Evolutionary conservation across 1,140 invertebrate genomes (phyloP).

Genomic region (Teleopsis dalmanni): DNA sequence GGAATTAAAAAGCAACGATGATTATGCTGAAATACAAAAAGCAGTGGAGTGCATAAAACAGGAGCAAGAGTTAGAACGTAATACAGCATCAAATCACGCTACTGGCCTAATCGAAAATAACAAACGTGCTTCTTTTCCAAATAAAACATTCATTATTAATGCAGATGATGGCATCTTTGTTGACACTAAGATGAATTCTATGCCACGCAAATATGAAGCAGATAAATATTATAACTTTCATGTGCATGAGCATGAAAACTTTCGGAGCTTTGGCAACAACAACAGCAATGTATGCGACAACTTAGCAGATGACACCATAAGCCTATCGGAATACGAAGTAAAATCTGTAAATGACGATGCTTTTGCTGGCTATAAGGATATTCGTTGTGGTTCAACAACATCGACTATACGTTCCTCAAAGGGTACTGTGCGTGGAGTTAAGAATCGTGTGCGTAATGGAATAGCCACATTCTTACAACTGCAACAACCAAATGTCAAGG

Average conservation of each 20-base stretch:
- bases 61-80: not conserved
- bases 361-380: constrained; percentile 74
- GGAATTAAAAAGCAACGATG: not conserved
- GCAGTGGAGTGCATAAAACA: constrained; percentile 1
- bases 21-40: too few relatives aligned
- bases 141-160: constrained; percentile 8
- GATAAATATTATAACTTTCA: constrained; percentile 77
- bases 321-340: constrained; percentile 7
- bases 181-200: constrained; percentile 18
- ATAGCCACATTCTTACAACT: constrained; percentile 88
- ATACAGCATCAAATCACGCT: not conserved
- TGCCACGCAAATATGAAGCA: constrained; percentile 53
- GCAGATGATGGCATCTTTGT: constrained; percentile 6
- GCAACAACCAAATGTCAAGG: constrained; percentile 62
- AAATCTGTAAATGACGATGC: constrained; percentile 48
- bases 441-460: constrained; percentile 86
- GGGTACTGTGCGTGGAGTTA: constrained; percentile 86
- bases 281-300: constrained; percentile 14
- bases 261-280: constrained; percentile 48
- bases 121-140: constrained; percentile 12
- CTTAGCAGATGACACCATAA: constrained; percentile 12
- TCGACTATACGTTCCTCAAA: constrained; percentile 78
- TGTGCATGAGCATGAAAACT: constrained; percentile 56
- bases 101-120: too few relatives aligned
- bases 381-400: constrained; percentile 60